Evolutionary conservation across 2,113 vertebrate genomes (phyloP), one percentile per base, ranked within the genome.

Genomic region (Anhinga anhinga): DNA sequence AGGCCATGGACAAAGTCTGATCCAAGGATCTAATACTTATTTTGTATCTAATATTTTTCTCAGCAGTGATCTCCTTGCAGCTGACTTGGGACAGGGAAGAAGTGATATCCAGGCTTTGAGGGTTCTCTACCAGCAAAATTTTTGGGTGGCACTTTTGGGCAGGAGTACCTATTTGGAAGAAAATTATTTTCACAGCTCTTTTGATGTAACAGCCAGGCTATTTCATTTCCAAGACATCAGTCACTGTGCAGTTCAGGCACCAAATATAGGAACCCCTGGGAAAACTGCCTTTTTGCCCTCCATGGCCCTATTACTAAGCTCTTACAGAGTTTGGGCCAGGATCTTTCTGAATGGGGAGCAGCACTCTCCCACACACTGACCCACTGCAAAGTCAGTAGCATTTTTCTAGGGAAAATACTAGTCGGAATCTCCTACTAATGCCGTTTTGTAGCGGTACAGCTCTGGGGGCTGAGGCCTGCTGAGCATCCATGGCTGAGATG

Each of bases 281-380:
- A 55, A 74, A 69, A 65, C 19, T 86, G 27, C 20, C 5, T 74
- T 74, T 94, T 62, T 65, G 22, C 29, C 42, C 34, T n/a, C 30
- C n/a, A 15, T 19, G 36, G 25, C 21, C 19, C 15, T 77, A 3
- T 66, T 40, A 40, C 36, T 80, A 72, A 83, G 23, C 14, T 71
- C 42, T 87, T 34, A 49, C 3, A 73, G 52, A 32, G 26, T 50
- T 36, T 73, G 27, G 16, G 15, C n/a, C 38, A 49, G 56, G 20
- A 52, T 56, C 27, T 36, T 87, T 76, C 23, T 3, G 40, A 76
- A 53, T 22, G 29, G 36, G 20, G 53, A 79, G 11, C 14, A 63
- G 17, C 1, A 2, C 10, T 61, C 21, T 77, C 34, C 29, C 38
- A 58, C 42, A 38, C 0, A 0, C 50, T 88, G 66, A 69, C 62